Percentiles rank a stretch among this genome's conserved stretches.
These are phyloP conservation scores for Ectobius pallidus DNA, from an alignment of 2,888 invertebrate genomes.

Conservation along the genomic window DNA sequence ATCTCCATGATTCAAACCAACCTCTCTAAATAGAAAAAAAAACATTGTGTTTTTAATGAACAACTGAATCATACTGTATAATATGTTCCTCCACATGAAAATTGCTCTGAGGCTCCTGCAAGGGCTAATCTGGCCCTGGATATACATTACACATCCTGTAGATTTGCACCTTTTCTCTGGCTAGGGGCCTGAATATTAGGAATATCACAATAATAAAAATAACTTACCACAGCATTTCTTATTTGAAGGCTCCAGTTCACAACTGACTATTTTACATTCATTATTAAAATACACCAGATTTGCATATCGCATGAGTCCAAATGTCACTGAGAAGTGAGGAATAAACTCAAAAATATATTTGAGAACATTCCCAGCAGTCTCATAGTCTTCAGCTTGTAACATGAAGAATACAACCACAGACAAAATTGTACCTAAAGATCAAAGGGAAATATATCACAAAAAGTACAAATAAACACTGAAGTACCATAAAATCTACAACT, in stretches of 20 bases:
- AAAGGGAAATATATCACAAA: too few relatives aligned
- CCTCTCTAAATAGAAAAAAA: too few relatives aligned
- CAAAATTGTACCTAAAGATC: neutral
- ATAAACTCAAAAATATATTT: neutral
- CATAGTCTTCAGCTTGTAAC: neutral
- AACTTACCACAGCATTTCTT: neutral
- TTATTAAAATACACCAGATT: neutral
- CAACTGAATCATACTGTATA: too few relatives aligned
- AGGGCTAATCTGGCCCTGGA: too few relatives aligned
- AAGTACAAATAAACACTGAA: neutral
- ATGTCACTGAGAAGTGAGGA: conserved; percentile 6
- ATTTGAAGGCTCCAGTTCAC: neutral
- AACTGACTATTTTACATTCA: neutral
- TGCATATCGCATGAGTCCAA: neutral
- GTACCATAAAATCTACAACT: neutral
- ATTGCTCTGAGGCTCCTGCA: too few relatives aligned
- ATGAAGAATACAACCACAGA: neutral
- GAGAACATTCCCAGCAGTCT: neutral
- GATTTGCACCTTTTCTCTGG: too few relatives aligned
- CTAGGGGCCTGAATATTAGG: too few relatives aligned
- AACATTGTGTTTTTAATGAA: too few relatives aligned
- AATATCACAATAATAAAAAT: too few relatives aligned
- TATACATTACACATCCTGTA: too few relatives aligned
- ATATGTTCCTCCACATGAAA: neutral
- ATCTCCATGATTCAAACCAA: too few relatives aligned